phyloP scores from a whole-genome alignment of 1,140 invertebrate genomes.

The Euwallacea fornicatus region DNA sequence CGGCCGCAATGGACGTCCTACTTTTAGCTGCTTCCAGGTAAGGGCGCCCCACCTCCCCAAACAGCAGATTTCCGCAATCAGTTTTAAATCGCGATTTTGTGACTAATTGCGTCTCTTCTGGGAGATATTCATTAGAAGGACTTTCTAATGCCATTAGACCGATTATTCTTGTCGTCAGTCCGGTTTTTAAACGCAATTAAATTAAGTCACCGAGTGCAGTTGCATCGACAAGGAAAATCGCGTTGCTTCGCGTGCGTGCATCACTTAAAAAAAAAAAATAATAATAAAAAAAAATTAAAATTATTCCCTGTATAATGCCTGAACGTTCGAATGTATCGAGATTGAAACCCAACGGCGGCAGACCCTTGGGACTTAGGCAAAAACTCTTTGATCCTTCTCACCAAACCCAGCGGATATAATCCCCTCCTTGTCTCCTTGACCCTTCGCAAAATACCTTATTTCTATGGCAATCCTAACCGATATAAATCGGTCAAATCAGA shows the following conservation, averaged over 20 bases:
- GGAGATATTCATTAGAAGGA: conserved; percentile 12
- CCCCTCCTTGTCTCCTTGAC: no score
- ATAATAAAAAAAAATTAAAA: no score
- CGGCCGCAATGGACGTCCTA: background rate
- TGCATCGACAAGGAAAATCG: conserved; percentile 3
- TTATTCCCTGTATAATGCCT: no score
- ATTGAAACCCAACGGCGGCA: no score
- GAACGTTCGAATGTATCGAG: no score
- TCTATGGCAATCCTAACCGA: no score
- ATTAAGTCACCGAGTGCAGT: conserved; percentile 2
- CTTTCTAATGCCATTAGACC: conserved; percentile 13
- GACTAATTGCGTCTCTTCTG: conserved; percentile 7
- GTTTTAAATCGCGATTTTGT: conserved; percentile 6
- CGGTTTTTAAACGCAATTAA: conserved; percentile 13
- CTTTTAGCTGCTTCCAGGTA: conserved; percentile 16
- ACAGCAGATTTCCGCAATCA: background rate
- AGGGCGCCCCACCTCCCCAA: background rate
- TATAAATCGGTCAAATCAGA: no score
- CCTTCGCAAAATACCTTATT: no score
- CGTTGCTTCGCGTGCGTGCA: background rate
- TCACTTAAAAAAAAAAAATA: background rate
- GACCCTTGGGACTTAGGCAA: no score
- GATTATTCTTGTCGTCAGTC: conserved; percentile 11
- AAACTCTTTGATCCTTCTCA: no score
- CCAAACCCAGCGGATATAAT: no score